Evolutionary conservation across 35 echinoderm and acorn worm species (phyloP).

Genomic region (Apostichopus parvimensis): DNA sequence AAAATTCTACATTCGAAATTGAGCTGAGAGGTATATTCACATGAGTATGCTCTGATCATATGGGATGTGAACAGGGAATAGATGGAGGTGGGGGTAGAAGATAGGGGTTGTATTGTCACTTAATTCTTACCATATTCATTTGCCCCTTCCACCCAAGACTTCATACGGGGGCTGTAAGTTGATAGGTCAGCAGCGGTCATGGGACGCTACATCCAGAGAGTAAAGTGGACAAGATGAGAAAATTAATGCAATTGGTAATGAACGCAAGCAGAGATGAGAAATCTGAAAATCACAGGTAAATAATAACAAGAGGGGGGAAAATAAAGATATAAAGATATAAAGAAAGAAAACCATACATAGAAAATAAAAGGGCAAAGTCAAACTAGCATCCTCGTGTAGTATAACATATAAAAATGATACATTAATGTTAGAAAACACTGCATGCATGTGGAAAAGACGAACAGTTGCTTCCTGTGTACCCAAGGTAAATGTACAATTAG

Average conservation of each 20-base stretch:
- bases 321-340: not conserved
- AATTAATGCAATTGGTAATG: not conserved
- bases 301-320: not conserved
- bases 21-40: too few relatives aligned
- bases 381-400: too few relatives aligned
- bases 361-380: not conserved
- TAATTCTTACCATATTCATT: conserved; percentile 35
- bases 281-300: too few relatives aligned
- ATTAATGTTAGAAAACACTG: too few relatives aligned
- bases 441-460: too few relatives aligned
- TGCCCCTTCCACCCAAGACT: conserved; percentile 8
- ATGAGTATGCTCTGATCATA: not conserved
- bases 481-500: too few relatives aligned
- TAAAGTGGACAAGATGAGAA: not conserved
- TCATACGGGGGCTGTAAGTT: conserved; percentile 4
- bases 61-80: not conserved
- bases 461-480: too few relatives aligned
- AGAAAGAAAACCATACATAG: not conserved
- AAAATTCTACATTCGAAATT: too few relatives aligned
- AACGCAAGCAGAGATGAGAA: too few relatives aligned
- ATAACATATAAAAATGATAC: too few relatives aligned
- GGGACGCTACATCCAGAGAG: not conserved
- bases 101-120: not conserved
- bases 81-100: too few relatives aligned
- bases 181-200: not conserved